Base-by-base conservation (phyloP, 2,888 invertebrate species). In the Agonopterix arenella region DNA sequence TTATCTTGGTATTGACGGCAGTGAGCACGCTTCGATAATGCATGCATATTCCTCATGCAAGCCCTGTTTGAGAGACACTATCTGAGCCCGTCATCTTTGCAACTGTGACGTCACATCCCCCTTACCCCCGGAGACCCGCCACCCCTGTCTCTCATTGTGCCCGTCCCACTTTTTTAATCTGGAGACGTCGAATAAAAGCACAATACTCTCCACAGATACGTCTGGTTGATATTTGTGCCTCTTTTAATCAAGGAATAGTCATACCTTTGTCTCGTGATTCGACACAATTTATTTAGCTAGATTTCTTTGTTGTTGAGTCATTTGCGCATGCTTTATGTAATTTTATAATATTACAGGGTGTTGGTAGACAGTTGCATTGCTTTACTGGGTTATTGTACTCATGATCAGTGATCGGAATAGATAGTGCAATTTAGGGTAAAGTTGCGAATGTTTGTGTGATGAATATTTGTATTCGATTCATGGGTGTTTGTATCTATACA, bases 141-240 rank as follows among this genome's bases (percentile, higher is more conserved):
- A 66, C 70, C 63, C 66, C 64, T 65, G 67, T 72, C 71, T 79
- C 78, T 81, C 83, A 28, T 28, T 28, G 83, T 81, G 80, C 63
- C 73, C 66, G 80, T 79, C 66, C 74, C 81, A 79, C 79, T 73
- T 84, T 86, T 85, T 84, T 82, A 84, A 83, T 85, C 86, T 80
- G 73, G 79, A 81, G 81, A 80, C 76, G 77, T 79, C 77, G 77
- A 78, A 84, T 78, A 83, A 77, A 80, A 79, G 75, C 75, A 83
- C 83, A 83, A 82, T 83, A 76, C 75, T 47, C 50, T 66, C 60
- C 61, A 68, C 68, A 71, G 76, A 78, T 80, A 78, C 73, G 71
- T 77, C 76, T 75, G 61, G 66, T 69, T 73, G 69, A 68, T 70
- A 73, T 74, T 76, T 76, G 72, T 76, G 73, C 69, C 65, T 65